Percentiles rank a stretch among this genome's conserved stretches.
These are phyloP conservation scores for Tolypeutes matacus DNA, from an alignment of 2,797 vertebrate species.

Conservation along the genomic window DNA sequence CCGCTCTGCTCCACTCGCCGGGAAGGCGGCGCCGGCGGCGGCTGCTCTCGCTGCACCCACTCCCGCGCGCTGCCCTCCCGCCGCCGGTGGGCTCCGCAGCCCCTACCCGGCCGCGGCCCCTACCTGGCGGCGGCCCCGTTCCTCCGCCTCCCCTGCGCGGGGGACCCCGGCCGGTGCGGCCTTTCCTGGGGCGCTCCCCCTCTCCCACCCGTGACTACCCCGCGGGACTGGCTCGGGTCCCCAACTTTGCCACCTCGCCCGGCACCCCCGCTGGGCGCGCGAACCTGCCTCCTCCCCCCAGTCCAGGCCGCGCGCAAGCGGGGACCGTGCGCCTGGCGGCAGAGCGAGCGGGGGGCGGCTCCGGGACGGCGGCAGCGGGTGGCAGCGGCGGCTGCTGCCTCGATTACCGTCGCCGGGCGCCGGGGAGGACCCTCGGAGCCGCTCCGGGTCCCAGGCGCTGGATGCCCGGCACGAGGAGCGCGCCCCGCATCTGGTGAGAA, in stretches of 20 bases:
- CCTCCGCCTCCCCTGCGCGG: background rate
- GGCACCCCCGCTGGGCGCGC: background rate
- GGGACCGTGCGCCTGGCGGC: background rate
- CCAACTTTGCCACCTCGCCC: slow-evolving; percentile 64
- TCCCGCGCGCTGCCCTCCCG: slow-evolving; percentile 54
- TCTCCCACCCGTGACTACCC: background rate
- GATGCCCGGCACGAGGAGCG: slow-evolving; percentile 34
- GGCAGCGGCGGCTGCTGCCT: background rate
- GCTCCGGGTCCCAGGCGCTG: background rate
- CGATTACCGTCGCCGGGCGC: background rate
- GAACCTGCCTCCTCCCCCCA: background rate
- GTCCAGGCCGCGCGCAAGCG: background rate
- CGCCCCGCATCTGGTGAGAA: slow-evolving; percentile 76
- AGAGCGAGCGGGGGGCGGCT: background rate
- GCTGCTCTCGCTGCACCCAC: slow-evolving; percentile 35
- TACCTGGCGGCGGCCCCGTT: background rate
- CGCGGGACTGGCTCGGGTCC: background rate
- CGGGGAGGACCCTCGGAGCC: slow-evolving; percentile 19
- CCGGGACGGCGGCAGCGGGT: background rate
- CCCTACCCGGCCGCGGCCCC: background rate
- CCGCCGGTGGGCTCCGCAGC: slow-evolving; percentile 61
- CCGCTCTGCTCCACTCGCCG: background rate
- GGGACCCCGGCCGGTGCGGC: background rate
- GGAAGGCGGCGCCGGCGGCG: slow-evolving; percentile 69
- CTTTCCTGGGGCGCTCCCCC: background rate